These are phyloP conservation scores for Zaprionus lineosus DNA, from an alignment of 2,888 invertebrate species.

Conservation along the genomic window DNA sequence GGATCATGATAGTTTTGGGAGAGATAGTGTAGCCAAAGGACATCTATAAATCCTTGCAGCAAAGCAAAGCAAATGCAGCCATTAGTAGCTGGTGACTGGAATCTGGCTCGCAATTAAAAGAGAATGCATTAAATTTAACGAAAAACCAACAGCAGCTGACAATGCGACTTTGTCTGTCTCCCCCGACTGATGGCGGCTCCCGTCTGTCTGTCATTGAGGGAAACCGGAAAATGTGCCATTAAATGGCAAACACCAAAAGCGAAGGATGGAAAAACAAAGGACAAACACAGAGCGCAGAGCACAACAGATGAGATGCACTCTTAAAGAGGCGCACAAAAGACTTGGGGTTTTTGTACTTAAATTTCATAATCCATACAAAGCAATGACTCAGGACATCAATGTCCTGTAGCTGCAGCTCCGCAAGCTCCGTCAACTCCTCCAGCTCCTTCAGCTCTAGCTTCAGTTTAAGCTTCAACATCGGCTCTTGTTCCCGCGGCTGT, in stretches of 20 bases:
- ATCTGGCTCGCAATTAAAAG: conserved; percentile 48
- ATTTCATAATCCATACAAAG: conserved; percentile 77
- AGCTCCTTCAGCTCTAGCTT: conserved; percentile 11
- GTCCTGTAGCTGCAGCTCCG: conserved; percentile 18
- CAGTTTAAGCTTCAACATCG: conserved; percentile 13
- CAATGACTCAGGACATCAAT: conserved; percentile 59
- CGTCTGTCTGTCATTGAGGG: conserved; percentile 23
- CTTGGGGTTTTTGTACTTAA: conserved; percentile 66
- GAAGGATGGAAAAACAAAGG: too few species aligned
- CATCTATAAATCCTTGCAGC: not conserved
- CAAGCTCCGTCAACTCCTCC: too few species aligned
- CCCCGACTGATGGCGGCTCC: too few species aligned
- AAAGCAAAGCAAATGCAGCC: not conserved
- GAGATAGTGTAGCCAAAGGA: too few species aligned
- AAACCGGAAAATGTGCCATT: conserved; percentile 70
- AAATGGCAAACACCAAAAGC: conserved; percentile 58
- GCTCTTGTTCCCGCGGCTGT: conserved; percentile 29
- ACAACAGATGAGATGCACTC: conserved; percentile 23
- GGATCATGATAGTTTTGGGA: too few species aligned
- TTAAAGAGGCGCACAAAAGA: conserved; percentile 42
- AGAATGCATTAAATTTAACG: conserved; percentile 63
- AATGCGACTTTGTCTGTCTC: conserved; percentile 22
- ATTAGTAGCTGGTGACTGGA: conserved; percentile 18
- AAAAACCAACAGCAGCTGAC: conserved; percentile 36
- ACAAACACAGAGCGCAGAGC: not conserved